These are phyloP conservation scores for Urechis unicinctus DNA, from an alignment of 2,888 invertebrate species.

Conservation along the genomic window DNA sequence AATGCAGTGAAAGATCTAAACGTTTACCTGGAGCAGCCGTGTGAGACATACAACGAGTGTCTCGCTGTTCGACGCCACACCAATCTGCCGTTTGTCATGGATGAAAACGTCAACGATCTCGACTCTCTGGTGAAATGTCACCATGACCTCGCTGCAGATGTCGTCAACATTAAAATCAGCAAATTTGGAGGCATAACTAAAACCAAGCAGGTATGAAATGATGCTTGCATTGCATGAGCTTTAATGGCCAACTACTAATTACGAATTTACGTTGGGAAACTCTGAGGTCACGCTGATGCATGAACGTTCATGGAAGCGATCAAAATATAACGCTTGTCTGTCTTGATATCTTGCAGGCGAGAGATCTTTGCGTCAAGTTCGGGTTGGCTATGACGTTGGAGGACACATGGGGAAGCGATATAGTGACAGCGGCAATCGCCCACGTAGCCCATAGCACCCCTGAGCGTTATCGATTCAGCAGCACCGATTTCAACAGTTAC, in stretches of 20 bases:
- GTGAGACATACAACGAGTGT: slow-evolving; percentile 16
- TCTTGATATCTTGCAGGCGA: slow-evolving; percentile 7
- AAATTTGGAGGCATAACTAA: slow-evolving; percentile 18
- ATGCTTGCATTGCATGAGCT: neutral
- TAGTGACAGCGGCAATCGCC: slow-evolving; percentile 17
- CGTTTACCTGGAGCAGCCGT: slow-evolving; percentile 19
- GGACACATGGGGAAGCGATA: slow-evolving; percentile 18
- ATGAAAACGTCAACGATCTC: slow-evolving; percentile 12
- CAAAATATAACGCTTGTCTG: neutral
- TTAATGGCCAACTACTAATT: too few relatives aligned
- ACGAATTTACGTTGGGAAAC: too few relatives aligned
- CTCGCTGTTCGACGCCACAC: slow-evolving; percentile 13
- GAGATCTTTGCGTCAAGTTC: slow-evolving; percentile 14
- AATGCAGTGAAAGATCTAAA: slow-evolving; percentile 13
- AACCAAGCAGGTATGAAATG: slow-evolving; percentile 11
- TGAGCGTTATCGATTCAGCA: slow-evolving; percentile 8
- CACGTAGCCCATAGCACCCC: slow-evolving; percentile 19
- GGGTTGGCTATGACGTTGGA: slow-evolving; percentile 19
- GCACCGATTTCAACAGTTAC: slow-evolving; percentile 11
- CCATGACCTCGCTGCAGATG: slow-evolving; percentile 14
- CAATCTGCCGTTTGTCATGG: slow-evolving; percentile 13
- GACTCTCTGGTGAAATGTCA: slow-evolving; percentile 2
- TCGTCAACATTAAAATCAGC: slow-evolving; percentile 16
- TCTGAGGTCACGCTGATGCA: too few relatives aligned
- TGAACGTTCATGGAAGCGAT: neutral